Evolutionary conservation across 2,888 invertebrate species (phyloP), one percentile per base, ranked within the genome.

Genomic region (Rhogogaster chlorosoma): DNA sequence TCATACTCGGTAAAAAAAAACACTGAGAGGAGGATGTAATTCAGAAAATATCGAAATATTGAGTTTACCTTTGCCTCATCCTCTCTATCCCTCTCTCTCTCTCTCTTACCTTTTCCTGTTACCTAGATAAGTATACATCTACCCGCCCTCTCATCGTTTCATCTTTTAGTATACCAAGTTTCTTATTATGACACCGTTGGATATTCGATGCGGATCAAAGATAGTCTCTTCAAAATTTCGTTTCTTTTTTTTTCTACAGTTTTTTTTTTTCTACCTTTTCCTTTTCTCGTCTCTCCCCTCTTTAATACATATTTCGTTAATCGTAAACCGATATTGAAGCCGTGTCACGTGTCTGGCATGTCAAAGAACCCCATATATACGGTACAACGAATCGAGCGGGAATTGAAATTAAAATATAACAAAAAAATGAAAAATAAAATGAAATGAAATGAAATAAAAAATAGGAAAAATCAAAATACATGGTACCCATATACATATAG

Each of bases 31-130:
- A 0, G 3, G 26, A 61, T 61, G 9, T 61, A 9, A 38, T 36
- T 10, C 70, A 10, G n/a, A 9, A 71, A 71, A 71, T 71, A 36
- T n/a, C 70, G 22, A 42, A 75, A 45, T 29, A 75, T 75, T 29
- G 45, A 15, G 26, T 75, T 45, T 75, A 89, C 90, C 90, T 91
- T 84, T 84, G 85, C 87, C 87, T 88, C 87, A 88, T 86, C 86
- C 80, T 71, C 77, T 80, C 53, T 73, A 10, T 32, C 78, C 12
- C 29, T 12, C 38, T 61, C 36, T 83, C 53, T 26, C 42, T 22
- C 29, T 32, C 78, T 15, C 29, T 12, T 38, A 75, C 85, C 80
- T 86, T 84, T 83, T 70, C 85, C 22, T 70, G 29, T 53, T 80
- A 32, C 32, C 32, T 32, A 67, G 0, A 67, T 32, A 32, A 5